Percentiles rank a stretch among this genome's conserved stretches.
phyloP scores from a whole-genome alignment of 2,888 invertebrate genomes.

The Hypolimnas misippus region DNA sequence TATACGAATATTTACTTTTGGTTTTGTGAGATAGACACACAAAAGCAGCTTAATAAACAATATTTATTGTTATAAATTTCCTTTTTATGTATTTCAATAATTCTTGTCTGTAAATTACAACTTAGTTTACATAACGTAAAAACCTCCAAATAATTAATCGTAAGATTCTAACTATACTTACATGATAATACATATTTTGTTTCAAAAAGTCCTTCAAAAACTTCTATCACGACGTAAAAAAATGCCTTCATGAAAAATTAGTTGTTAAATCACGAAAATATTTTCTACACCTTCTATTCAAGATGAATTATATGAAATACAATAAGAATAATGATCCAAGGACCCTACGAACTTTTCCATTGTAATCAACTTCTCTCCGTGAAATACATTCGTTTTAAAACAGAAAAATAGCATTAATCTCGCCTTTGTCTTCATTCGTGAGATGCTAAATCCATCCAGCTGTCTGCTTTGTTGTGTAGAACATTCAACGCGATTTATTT shows the following conservation, averaged over 20 bases:
- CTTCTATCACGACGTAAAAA: not conserved
- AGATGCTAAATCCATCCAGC: constrained; percentile 10
- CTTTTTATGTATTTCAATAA: no score
- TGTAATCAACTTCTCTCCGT: constrained; percentile 5
- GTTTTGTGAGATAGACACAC: no score
- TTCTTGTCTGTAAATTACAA: no score
- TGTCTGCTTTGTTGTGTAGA: constrained; percentile 6
- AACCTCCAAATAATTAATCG: no score
- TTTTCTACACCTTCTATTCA: not conserved
- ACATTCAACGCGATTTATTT: constrained; percentile 2
- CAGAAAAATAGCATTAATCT: constrained; percentile 15
- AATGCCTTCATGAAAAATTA: no score
- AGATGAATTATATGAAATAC: not conserved
- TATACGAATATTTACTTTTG: no score
- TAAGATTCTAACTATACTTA: no score
- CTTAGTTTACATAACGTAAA: no score
- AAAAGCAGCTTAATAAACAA: no score
- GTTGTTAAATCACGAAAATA: not conserved
- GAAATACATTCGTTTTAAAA: constrained; percentile 10
- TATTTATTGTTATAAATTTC: no score
- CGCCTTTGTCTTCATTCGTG: constrained; percentile 10
- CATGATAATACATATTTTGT: no score
- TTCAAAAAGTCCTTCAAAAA: not conserved
- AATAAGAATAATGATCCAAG: constrained; percentile 1
- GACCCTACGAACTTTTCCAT: not conserved